Evolutionary conservation across 2,888 invertebrate species (phyloP).

Genomic region (Vannuccia rotundouncinata): DNA sequence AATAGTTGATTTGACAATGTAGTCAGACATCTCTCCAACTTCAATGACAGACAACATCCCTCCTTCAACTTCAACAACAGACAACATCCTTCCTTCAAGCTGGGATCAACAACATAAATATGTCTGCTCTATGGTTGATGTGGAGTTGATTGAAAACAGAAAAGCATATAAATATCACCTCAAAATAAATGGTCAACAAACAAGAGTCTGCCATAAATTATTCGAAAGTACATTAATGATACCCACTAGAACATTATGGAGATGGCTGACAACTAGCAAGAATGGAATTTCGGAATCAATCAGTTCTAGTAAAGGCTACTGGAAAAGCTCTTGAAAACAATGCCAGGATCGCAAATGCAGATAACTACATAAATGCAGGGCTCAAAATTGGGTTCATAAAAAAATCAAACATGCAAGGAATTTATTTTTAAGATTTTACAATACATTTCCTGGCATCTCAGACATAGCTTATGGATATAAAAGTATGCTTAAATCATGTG

Average conservation of each 20-base stretch:
- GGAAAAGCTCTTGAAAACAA: background rate
- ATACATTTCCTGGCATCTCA: too few species aligned
- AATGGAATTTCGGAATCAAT: background rate
- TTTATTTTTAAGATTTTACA: too few species aligned
- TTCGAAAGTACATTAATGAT: background rate
- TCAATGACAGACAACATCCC: background rate
- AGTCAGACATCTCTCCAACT: background rate
- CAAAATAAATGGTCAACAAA: background rate
- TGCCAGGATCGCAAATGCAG: background rate
- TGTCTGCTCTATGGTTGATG: background rate
- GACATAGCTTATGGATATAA: too few species aligned
- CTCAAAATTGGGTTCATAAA: too few species aligned
- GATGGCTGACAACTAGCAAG: background rate
- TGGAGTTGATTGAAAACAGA: background rate
- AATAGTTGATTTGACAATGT: background rate
- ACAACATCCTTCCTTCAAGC: background rate
- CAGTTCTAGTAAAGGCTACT: background rate
- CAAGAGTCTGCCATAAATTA: background rate
- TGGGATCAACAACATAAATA: background rate
- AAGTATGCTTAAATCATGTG: too few species aligned
- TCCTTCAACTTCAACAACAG: background rate
- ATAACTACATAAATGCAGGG: background rate
- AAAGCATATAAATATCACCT: background rate
- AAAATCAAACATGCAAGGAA: too few species aligned
- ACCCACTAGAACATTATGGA: background rate